These are phyloP conservation scores for Coreoperca whiteheadi DNA, from an alignment of 2,113 vertebrate genomes.

Conservation along the genomic window DNA sequence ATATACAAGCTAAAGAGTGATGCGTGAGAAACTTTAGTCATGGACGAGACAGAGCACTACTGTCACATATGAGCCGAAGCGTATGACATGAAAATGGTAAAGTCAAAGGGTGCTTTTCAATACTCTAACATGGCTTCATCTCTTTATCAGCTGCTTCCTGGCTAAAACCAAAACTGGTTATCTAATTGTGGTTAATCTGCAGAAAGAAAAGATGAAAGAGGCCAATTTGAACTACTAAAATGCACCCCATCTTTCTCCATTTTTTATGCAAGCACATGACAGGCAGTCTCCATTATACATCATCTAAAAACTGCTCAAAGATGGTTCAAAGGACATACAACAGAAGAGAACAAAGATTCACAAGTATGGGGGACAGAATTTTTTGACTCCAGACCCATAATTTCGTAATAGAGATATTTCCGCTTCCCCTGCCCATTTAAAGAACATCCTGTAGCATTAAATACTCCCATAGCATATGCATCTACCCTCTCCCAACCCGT, in stretches of 20 bases:
- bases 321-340: conserved; percentile 77
- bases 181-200: conserved; percentile 31
- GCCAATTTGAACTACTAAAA: conserved; percentile 57
- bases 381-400: conserved; percentile 64
- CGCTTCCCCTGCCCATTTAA: conserved; percentile 43
- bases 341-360: conserved; percentile 80
- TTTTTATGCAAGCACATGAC: conserved; percentile 57
- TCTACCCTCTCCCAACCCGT: conserved; percentile 40
- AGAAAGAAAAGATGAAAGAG: conserved; percentile 32
- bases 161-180: conserved; percentile 37
- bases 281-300: conserved; percentile 63
- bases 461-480: conserved; percentile 49
- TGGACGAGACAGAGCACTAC: conserved; percentile 77
- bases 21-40: conserved; percentile 65
- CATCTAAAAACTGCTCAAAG: conserved; percentile 79
- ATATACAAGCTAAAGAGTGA: conserved; percentile 80
- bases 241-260: conserved; percentile 37
- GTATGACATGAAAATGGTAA: conserved; percentile 65
- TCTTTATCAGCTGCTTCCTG: conserved; percentile 24
- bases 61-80: conserved; percentile 78
- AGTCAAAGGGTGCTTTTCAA: conserved; percentile 54
- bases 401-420: conserved; percentile 57
- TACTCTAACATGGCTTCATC: conserved; percentile 28
- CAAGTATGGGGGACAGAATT: conserved; percentile 79
- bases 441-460: conserved; percentile 66